Evolutionary conservation across 2,113 vertebrate species (phyloP), one percentile per base, ranked within the genome.

Genomic region (Stercorarius parasiticus): DNA sequence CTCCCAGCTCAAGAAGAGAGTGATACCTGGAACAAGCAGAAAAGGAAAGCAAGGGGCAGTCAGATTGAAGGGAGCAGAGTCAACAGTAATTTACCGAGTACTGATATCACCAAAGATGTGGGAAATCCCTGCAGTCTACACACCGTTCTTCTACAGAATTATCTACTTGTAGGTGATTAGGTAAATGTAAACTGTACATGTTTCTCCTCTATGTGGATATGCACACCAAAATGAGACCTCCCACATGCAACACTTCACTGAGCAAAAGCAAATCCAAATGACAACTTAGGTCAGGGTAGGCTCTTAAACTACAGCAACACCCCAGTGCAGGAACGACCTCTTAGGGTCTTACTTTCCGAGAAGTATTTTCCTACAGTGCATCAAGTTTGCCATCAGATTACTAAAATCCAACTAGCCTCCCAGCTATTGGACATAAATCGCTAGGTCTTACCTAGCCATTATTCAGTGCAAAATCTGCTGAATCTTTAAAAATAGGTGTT

Each of bases 1-100:
- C 99, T 8, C 99, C 99, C 95, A 99, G 97, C 40, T 99, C 99
- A 88, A 98, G 95, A 80, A 99, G 98, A 23, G 99, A 99, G 6
- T 98, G 99, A 30, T 99, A 99, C 80, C 99, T 99, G 88, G 9
- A 43, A 79, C 5, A 69, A 72, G 82, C 43, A 65, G 56, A 69
- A 47, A 71, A 88, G 70, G 64, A 29, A 88, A 91, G 52, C 11
- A 55, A 5, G 14, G 11, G 17, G 10, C 38, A 58, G 40, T 97
- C 59, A 96, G 92, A 20, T 2, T 70, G 40, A 69, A 23, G 5
- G 9, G 17, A 90, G 23, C 26, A 25, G 8, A 49, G 42, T 18
- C 56, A 81, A 81, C 18, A 40, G 36, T 19, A 26, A 34, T 18
- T 40, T 64, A 61, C 43, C 30, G 23, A 55, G 27, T 50, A 21